phyloP scores from a whole-genome alignment of 2,113 vertebrate genomes.

The Stigmatopora nigra region DNA sequence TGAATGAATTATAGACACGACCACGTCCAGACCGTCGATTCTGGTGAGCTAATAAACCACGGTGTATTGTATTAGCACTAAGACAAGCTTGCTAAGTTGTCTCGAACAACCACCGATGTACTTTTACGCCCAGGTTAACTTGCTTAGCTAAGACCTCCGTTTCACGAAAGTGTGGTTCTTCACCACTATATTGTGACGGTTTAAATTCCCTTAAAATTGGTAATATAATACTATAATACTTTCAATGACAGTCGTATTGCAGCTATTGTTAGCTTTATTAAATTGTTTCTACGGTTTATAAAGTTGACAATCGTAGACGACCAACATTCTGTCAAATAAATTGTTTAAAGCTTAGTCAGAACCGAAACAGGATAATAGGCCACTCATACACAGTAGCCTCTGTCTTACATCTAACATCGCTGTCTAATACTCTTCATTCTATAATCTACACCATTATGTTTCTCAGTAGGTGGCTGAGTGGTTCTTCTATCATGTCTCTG shows the following conservation, averaged over 20 bases:
- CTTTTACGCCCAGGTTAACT: slow-evolving; percentile 21
- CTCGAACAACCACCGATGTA: slow-evolving; percentile 11
- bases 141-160: background rate
- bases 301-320: background rate
- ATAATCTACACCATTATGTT: background rate
- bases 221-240: too few relatives aligned
- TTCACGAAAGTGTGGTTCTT: background rate
- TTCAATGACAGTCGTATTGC: background rate
- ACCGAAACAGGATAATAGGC: background rate
- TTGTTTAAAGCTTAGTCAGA: background rate
- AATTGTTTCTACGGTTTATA: background rate
- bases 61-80: slow-evolving; percentile 42
- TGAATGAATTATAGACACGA: slow-evolving; percentile 33
- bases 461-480: slow-evolving; percentile 48
- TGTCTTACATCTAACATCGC: background rate
- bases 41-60: slow-evolving; percentile 51
- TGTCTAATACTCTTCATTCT: background rate
- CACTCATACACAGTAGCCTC: background rate
- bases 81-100: slow-evolving; percentile 28
- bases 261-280: background rate
- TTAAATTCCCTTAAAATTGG: background rate
- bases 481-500: slow-evolving; percentile 74
- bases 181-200: background rate
- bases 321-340: background rate
- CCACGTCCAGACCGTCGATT: slow-evolving; percentile 47